Percentiles rank a stretch among this genome's conserved stretches.
These are phyloP conservation scores for Caenorhabditis inopinata DNA, from an alignment of 1,140 invertebrate genomes.

Conservation along the genomic window DNA sequence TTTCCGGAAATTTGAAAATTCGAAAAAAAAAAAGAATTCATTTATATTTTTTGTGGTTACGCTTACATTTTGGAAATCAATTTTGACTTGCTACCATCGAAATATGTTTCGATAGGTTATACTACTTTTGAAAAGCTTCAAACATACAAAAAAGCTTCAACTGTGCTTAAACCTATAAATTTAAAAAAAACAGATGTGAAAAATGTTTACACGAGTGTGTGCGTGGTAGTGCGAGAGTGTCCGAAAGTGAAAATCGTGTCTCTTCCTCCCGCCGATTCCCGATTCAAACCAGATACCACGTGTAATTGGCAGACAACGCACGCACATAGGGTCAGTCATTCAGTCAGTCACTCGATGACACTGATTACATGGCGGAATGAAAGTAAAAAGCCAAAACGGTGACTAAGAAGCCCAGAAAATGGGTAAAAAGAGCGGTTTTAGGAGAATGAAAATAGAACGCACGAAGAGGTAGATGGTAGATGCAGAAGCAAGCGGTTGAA, in stretches of 20 bases:
- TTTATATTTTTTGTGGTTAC: too few relatives aligned
- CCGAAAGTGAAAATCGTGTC: conserved; percentile 28
- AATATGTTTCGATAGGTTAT: too few relatives aligned
- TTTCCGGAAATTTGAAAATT: too few relatives aligned
- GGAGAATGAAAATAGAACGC: background rate
- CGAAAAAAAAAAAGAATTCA: background rate
- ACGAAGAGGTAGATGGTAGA: background rate
- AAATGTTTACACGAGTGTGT: conserved; percentile 28
- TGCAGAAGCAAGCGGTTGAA: background rate
- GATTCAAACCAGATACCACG: conserved; percentile 32
- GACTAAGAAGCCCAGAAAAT: background rate
- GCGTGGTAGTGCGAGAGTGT: conserved; percentile 13
- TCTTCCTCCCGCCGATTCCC: background rate
- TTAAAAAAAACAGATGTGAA: conserved; percentile 12
- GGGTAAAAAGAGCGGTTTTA: background rate
- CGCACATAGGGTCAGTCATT: too few relatives aligned
- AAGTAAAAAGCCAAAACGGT: background rate
- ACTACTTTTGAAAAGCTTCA: too few relatives aligned
- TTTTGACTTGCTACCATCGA: too few relatives aligned
- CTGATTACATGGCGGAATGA: conserved; percentile 13
- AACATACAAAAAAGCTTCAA: too few relatives aligned
- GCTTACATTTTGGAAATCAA: too few relatives aligned
- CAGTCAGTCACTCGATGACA: conserved; percentile 29
- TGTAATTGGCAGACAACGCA: conserved; percentile 11
- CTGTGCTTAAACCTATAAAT: too few relatives aligned